Evolutionary conservation across 2,797 vertebrate species (phyloP).

Genomic region (Myotis vivesi): DNA sequence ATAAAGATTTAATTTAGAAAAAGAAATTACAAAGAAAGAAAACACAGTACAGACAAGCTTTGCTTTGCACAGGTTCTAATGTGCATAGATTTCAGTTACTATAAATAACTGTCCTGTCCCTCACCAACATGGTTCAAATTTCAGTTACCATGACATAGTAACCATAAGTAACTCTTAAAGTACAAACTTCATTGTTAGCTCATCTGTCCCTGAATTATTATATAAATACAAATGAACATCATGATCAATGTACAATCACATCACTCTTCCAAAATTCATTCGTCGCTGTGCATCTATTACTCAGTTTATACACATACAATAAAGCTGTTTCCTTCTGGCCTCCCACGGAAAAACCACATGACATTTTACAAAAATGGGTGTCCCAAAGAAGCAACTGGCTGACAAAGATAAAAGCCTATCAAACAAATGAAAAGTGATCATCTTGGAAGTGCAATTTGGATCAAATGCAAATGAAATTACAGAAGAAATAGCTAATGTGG

Average conservation of each 20-base stretch:
- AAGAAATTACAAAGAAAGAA: conserved; percentile 13
- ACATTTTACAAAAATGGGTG: conserved; percentile 19
- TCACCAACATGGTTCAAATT: not conserved
- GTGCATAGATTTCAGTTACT: not conserved
- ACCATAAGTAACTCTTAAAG: not conserved
- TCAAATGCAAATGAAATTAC: not conserved
- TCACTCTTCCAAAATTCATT: conserved; percentile 3
- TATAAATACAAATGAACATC: not conserved
- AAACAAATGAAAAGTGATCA: not conserved
- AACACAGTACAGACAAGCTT: not conserved
- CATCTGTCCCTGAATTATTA: not conserved
- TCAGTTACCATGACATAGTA: not conserved
- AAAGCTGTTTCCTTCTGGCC: conserved; percentile 15
- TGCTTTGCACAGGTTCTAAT: not conserved
- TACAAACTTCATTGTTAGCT: not conserved
- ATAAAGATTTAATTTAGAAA: not conserved
- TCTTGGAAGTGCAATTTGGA: not conserved
- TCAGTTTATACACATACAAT: not conserved
- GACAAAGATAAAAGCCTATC: not conserved
- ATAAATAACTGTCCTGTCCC: not conserved
- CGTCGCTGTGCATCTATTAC: not conserved
- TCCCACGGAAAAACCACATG: not conserved
- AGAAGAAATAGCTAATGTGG: not conserved
- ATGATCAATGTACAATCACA: not conserved
- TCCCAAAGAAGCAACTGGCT: not conserved